These are phyloP conservation scores for Pseudorhiza aurosa DNA, from an alignment of 30 jellyfish, hydroid and myxozoan species.

Conservation along the genomic window DNA sequence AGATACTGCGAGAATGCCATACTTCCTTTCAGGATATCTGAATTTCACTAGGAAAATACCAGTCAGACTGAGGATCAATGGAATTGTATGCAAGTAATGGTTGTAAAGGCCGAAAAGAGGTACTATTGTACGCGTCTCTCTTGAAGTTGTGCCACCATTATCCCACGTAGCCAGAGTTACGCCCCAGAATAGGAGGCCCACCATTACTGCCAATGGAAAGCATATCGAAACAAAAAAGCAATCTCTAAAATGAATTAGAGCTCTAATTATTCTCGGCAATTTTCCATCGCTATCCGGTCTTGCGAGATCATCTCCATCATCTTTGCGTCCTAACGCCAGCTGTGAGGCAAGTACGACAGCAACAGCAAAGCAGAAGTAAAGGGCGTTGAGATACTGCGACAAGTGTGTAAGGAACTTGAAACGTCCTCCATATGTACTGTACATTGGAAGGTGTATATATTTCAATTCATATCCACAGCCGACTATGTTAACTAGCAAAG, in stretches of 20 bases:
- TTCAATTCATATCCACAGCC: constrained; percentile 44
- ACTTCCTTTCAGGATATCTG: constrained; percentile 24
- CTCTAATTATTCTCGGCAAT: background rate
- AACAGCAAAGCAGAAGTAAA: constrained; percentile 27
- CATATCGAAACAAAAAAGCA: constrained; percentile 25
- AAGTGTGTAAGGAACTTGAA: constrained; percentile 41
- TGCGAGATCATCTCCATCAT: background rate
- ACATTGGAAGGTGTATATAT: background rate
- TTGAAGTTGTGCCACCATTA: constrained; percentile 2
- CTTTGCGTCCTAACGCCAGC: background rate
- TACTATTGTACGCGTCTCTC: constrained; percentile 19
- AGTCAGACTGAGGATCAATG: constrained; percentile 15
- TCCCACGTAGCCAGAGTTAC: constrained; percentile 4
- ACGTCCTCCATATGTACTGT: constrained; percentile 46
- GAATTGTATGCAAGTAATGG: constrained; percentile 45
- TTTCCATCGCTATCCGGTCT: background rate
- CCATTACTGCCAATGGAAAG: constrained; percentile 48
- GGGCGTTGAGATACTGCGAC: constrained; percentile 16
- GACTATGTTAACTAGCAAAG: constrained; percentile 19
- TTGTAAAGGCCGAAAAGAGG: constrained; percentile 42
- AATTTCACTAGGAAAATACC: constrained; percentile 7
- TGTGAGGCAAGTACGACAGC: background rate
- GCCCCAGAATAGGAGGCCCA: constrained; percentile 45
- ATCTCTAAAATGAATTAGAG: constrained; percentile 16
- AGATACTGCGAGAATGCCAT: constrained; percentile 2